Base-by-base conservation (phyloP, 2,888 invertebrate genomes). In the Linnaemya tessellans region DNA sequence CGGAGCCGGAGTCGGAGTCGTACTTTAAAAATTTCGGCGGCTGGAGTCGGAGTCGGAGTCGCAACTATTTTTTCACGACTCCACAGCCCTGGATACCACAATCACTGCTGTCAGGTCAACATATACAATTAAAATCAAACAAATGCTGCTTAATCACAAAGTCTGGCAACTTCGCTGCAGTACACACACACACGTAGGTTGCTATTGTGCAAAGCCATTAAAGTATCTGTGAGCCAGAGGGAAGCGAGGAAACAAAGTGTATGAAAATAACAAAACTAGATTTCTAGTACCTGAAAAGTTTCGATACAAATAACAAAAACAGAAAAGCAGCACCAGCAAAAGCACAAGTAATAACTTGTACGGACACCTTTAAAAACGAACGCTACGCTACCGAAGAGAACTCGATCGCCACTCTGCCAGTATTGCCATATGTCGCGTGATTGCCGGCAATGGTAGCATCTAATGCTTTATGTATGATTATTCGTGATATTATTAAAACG, bases 251-350 rank as follows among this genome's bases (percentile, higher is more conserved):
- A 35, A 20, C 9, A 18, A 46, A 43, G 20, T 22, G 30, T 46
- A 35, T 35, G 41, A 46, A 38, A 64, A 77, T 49, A 81, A 74
- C 54, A 73, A 79, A 65, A 74, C 46, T 78, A 67, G 68, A 79
- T 79, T 84, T 79, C 54, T 73, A 46, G 30, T 58, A 67, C 58
- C 60, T 83, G 67, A 67, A 73, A 11, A 22, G 54, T 46, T 67
- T 58, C 25, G 67, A 77, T 70, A 38, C 43, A 65, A 78, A 73
- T 38, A 51, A 25, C 13, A 68, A 62, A 25, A 68, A 71, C 54
- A n/a, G n/a, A n/a, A n/a, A n/a, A n/a, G n/a, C n/a, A 78, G 51
- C 30, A 71, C 35, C 20, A 74, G 58, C 18, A n/a, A 51, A 15
- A 10, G 20, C 18, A 56, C 49, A 18, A 18, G 8, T 49, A 49